Percentiles rank a stretch among this genome's conserved stretches.
Evolutionary conservation across 2,797 vertebrate genomes (phyloP).

Genomic region (Melanotaenia trifasciata): DNA sequence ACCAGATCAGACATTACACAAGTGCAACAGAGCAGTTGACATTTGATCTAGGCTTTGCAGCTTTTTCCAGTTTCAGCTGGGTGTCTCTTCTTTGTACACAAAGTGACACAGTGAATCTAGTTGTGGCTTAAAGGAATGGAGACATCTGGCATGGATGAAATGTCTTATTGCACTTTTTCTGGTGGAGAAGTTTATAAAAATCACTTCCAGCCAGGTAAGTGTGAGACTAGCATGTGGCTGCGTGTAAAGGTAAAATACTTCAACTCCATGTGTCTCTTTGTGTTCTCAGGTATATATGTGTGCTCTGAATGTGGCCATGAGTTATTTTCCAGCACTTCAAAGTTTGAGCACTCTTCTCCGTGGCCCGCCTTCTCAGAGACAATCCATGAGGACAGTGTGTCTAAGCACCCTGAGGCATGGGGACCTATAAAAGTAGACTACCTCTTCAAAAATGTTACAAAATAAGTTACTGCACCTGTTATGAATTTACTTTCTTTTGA

Average conservation of each 20-base stretch:
- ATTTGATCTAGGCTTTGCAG: slow-evolving; percentile 32
- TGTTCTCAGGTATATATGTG: slow-evolving; percentile 80
- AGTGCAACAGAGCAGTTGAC: slow-evolving; percentile 25
- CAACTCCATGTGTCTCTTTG: neutral
- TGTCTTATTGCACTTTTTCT: slow-evolving; percentile 86
- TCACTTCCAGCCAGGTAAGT: slow-evolving; percentile 86
- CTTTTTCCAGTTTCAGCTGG: slow-evolving; percentile 26
- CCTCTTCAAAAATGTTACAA: neutral
- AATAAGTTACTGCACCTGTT: neutral
- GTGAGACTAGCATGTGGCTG: neutral
- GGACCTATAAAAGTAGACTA: slow-evolving; percentile 84
- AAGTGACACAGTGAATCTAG: neutral
- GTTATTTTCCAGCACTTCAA: slow-evolving; percentile 87
- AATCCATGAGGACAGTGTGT: slow-evolving; percentile 83
- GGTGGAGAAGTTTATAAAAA: slow-evolving; percentile 82
- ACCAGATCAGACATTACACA: slow-evolving; percentile 18
- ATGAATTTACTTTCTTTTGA: neutral
- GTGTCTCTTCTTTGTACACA: slow-evolving; percentile 14
- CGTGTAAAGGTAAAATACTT: neutral
- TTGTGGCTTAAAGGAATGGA: neutral
- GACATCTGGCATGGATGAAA: slow-evolving; percentile 64
- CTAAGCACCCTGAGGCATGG: slow-evolving; percentile 80
- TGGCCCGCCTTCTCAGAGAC: slow-evolving; percentile 90
- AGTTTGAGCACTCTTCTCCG: slow-evolving; percentile 87
- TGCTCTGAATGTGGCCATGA: slow-evolving; percentile 86